Percentiles rank a stretch among this genome's conserved stretches.
Evolutionary conservation across 2,113 vertebrate genomes (phyloP).

Genomic region (Microtus ochrogaster): DNA sequence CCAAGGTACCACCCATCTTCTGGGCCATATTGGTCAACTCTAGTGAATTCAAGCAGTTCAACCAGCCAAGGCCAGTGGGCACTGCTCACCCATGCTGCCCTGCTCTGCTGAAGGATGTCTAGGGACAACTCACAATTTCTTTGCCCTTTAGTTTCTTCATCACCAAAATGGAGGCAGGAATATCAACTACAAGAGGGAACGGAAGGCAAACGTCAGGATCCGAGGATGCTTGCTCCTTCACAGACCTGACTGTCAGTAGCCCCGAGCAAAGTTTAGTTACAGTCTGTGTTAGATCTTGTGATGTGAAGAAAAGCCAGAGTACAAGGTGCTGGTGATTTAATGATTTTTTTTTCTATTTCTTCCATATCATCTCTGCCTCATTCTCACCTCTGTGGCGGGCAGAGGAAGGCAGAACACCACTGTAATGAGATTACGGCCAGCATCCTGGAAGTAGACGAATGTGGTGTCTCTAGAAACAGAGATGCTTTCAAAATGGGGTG

Average conservation of each 20-base stretch:
- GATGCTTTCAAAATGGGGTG: not conserved
- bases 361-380: not conserved
- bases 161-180: not conserved
- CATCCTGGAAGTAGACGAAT: accelerated
- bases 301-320: not conserved
- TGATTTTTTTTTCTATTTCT: not conserved
- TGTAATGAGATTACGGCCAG: not conserved
- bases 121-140: accelerated
- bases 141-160: not conserved
- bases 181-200: not conserved
- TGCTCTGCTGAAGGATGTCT: not conserved
- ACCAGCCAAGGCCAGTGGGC: not conserved
- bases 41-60: not conserved
- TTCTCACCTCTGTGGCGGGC: not conserved
- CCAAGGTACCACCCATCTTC: not conserved
- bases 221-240: accelerated
- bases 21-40: too few relatives aligned
- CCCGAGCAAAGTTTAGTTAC: too few relatives aligned
- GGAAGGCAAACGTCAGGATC: accelerated
- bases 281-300: not conserved
- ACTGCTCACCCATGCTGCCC: too few relatives aligned
- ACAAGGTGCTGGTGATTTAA: not conserved
- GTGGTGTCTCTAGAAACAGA: too few relatives aligned
- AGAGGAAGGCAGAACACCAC: not conserved
- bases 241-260: accelerated